These are phyloP conservation scores for Pseudomyrmex sp. DNA, from an alignment of 1,140 invertebrate species.

Conservation along the genomic window DNA sequence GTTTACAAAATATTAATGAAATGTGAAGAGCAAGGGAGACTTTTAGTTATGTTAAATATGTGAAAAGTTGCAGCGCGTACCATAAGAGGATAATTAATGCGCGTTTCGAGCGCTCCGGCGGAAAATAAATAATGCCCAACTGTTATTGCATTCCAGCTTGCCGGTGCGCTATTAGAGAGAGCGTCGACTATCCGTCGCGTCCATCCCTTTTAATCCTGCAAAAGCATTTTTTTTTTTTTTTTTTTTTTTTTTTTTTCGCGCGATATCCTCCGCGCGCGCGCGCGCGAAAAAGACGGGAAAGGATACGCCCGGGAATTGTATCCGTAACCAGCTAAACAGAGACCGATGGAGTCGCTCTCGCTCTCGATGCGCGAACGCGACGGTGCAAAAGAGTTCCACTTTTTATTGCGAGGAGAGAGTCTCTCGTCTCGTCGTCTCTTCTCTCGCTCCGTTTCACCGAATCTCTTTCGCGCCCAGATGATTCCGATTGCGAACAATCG, in stretches of 20 bases:
- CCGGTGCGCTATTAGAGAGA: conserved; percentile 24
- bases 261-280: conserved; percentile 49
- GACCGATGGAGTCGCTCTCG: conserved; percentile 35
- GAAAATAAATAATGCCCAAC: conserved; percentile 68
- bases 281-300: background rate
- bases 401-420: conserved; percentile 29
- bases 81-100: conserved; percentile 63
- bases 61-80: background rate
- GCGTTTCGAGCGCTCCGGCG: background rate
- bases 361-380: conserved; percentile 11
- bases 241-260: conserved; percentile 30
- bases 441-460: conserved; percentile 15
- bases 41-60: conserved; percentile 12
- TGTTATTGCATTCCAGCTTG: conserved; percentile 68
- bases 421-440: conserved; percentile 16
- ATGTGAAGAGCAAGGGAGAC: background rate
- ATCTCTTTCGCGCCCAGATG: background rate
- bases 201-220: conserved; percentile 58
- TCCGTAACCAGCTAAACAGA: conserved; percentile 24
- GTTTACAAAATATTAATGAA: background rate
- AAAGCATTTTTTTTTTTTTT: conserved; percentile 37
- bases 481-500: no score
- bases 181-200: conserved; percentile 21
- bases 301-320: conserved; percentile 48
- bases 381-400: conserved; percentile 20